Conservation (phyloP, 2,797 vertebrate genomes). For the Poeciliopsis gracilis region DNA sequence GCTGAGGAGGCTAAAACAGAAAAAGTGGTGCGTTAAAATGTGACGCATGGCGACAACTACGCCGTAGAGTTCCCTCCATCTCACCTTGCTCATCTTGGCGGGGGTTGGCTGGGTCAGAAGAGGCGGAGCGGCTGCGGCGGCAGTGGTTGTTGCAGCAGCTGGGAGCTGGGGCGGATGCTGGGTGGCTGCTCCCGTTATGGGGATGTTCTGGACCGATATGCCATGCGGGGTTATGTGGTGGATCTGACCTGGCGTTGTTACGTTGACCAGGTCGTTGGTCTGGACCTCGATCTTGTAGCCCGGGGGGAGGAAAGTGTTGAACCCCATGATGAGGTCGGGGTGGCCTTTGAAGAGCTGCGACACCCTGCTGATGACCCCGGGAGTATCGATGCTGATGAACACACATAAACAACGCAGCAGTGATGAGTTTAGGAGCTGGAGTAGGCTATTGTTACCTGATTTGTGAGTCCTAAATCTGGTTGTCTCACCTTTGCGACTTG, state of each 20-base stretch:
- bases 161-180: constrained; percentile 59
- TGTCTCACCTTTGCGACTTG: constrained; percentile 93
- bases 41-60: background rate
- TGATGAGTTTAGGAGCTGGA: background rate
- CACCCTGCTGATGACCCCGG: constrained; percentile 97
- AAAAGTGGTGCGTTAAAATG: background rate
- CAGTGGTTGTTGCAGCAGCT: constrained; percentile 77
- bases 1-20: constrained; percentile 85
- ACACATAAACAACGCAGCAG: background rate
- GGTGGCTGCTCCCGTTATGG: constrained; percentile 76
- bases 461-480: background rate
- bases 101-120: constrained; percentile 89
- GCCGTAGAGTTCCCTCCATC: background rate
- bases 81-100: constrained; percentile 95
- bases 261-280: constrained; percentile 96
- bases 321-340: constrained; percentile 98
- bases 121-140: constrained; percentile 79
- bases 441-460: background rate
- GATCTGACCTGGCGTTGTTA: constrained; percentile 96
- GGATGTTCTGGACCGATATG: constrained; percentile 92
- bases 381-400: constrained; percentile 93
- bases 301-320: constrained; percentile 98
- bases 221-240: constrained; percentile 98
- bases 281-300: constrained; percentile 99
- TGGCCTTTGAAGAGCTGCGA: constrained; percentile 99